Evolutionary conservation across 2,797 vertebrate genomes (phyloP).

Genomic region (Zalophus californianus): DNA sequence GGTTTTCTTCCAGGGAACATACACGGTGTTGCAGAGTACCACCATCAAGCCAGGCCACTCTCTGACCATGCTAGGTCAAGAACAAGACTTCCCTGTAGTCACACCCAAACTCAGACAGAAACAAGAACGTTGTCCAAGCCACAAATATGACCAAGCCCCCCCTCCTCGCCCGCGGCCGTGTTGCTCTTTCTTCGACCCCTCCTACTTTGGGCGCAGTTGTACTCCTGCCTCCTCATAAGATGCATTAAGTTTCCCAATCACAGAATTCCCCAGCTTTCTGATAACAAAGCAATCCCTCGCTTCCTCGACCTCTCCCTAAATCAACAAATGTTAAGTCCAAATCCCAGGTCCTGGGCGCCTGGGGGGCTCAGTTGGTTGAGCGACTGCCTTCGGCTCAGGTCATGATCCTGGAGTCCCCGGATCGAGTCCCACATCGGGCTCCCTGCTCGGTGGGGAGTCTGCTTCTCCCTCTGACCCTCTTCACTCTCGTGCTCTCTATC

Average conservation of each 20-base stretch:
- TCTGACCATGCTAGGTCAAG: neutral
- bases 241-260: neutral
- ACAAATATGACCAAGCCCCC: neutral
- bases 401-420: too few relatives aligned
- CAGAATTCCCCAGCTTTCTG: neutral
- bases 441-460: too few relatives aligned
- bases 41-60: neutral
- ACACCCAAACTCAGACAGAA: neutral
- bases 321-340: neutral
- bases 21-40: conserved; percentile 1
- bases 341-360: neutral
- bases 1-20: neutral
- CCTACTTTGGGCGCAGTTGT: neutral
- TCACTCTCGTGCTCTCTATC: too few relatives aligned
- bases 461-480: too few relatives aligned
- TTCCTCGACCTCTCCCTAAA: neutral
- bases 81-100: neutral
- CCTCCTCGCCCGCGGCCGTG: neutral
- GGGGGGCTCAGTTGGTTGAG: too few relatives aligned
- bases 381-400: too few relatives aligned
- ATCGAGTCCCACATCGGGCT: too few relatives aligned
- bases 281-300: neutral
- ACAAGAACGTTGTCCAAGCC: neutral
- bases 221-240: neutral
- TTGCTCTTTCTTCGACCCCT: neutral